Conservation (phyloP, 2,888 invertebrate species). For the Epicampocera succincta region DNA sequence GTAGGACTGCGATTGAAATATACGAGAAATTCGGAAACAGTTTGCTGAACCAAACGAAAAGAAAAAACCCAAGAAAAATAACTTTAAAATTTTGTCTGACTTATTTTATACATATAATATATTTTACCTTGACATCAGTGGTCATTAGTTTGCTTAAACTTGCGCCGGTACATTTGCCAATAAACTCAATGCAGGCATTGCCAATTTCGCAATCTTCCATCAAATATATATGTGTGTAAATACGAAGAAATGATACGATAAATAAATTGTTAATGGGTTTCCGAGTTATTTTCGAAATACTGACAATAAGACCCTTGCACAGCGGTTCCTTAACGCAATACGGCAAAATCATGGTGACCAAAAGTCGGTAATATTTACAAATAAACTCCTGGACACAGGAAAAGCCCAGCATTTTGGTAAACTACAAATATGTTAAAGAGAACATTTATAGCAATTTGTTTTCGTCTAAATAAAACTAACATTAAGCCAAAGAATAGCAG, state of each 20-base stretch:
- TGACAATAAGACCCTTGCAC: slow-evolving; percentile 83
- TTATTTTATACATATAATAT: background rate
- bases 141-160: slow-evolving; percentile 84
- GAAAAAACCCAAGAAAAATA: background rate
- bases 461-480: too few relatives aligned
- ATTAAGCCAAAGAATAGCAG: too few relatives aligned
- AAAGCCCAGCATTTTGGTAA: slow-evolving; percentile 87
- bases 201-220: slow-evolving; percentile 84
- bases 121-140: slow-evolving; percentile 82
- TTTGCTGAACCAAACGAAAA: slow-evolving; percentile 74
- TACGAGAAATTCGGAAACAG: slow-evolving; percentile 80
- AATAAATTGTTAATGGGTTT: slow-evolving; percentile 83
- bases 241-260: slow-evolving; percentile 86
- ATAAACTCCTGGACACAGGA: slow-evolving; percentile 87
- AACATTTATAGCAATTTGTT: background rate
- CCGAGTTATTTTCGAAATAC: slow-evolving; percentile 76
- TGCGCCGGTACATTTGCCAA: slow-evolving; percentile 84
- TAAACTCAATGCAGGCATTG: slow-evolving; percentile 84
- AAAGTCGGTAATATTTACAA: slow-evolving; percentile 86
- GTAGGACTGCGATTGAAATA: slow-evolving; percentile 80
- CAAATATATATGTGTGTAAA: slow-evolving; percentile 87
- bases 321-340: slow-evolving; percentile 83
- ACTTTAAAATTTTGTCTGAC: background rate
- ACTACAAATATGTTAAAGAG: slow-evolving; percentile 74
- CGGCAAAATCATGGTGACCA: slow-evolving; percentile 86